A percentile compares a stretch with the other conserved stretches of the same genome.
These are phyloP conservation scores for Halichondria panicea DNA, from an alignment of 37 sponge, comb jelly and placozoan genomes.

Conservation along the genomic window DNA sequence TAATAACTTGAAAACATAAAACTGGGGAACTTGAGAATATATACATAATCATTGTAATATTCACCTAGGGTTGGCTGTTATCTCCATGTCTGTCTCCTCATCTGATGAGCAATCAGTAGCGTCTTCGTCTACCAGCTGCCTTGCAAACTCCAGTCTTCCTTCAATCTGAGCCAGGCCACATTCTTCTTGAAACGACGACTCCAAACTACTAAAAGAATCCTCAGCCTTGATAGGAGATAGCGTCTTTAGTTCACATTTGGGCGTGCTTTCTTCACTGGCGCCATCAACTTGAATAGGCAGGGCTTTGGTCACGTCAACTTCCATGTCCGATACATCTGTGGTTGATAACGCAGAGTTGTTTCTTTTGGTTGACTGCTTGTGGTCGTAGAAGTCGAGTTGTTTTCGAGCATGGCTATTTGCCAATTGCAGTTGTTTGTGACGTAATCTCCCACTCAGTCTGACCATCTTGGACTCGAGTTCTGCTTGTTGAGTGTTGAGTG, in stretches of 20 bases:
- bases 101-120: constrained; percentile 36
- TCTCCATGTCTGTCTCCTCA: constrained; percentile 21
- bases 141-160: neutral
- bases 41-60: too few species aligned
- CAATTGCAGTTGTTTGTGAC: constrained; percentile 20
- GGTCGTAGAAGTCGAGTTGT: constrained; percentile 1
- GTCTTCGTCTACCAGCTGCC: constrained; percentile 25
- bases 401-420: neutral
- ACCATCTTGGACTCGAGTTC: constrained; percentile 6
- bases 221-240: neutral
- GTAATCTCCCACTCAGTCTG: neutral
- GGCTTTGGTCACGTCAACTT: neutral
- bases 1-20: neutral
- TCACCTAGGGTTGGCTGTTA: neutral
- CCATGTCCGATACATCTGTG: neutral
- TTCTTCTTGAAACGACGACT: neutral
- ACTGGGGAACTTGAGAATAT: too few species aligned
- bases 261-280: constrained; percentile 10
- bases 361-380: neutral
- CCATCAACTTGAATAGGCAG: constrained; percentile 35
- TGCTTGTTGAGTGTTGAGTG: neutral
- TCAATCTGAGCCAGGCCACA: neutral
- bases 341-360: neutral
- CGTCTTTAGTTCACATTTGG: neutral
- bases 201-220: constrained; percentile 18